Conservation (phyloP, 1,140 invertebrate genomes). For the Drosophila quadrilineata region DNA sequence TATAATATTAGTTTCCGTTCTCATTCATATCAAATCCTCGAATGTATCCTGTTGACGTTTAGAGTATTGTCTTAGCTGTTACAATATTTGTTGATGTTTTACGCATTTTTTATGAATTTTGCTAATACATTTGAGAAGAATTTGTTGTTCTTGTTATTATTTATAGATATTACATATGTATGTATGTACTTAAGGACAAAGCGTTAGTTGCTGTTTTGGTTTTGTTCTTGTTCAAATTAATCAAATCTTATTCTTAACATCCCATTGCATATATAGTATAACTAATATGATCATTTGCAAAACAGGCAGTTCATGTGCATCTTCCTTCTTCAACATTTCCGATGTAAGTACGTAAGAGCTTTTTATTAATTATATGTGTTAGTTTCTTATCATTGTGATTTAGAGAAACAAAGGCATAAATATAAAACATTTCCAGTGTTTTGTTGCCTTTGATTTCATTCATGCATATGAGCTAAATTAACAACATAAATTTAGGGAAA, state of each 20-base stretch:
- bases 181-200: constrained; percentile 62
- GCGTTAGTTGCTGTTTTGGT: constrained; percentile 73
- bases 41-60: constrained; percentile 46
- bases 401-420: constrained; percentile 18
- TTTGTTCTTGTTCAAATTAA: constrained; percentile 61
- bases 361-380: constrained; percentile 16
- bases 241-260: constrained; percentile 46
- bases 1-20: constrained; percentile 9
- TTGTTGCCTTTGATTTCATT: constrained; percentile 22
- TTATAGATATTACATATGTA: constrained; percentile 44
- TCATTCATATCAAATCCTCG: constrained; percentile 22
- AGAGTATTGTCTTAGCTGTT: constrained; percentile 48
- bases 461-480: constrained; percentile 47
- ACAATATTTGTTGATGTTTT: constrained; percentile 39
- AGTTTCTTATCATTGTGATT: constrained; percentile 9
- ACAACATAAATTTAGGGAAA: constrained; percentile 45
- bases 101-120: constrained; percentile 56
- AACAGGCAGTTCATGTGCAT: constrained; percentile 72
- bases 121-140: constrained; percentile 75
- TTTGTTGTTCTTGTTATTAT: constrained; percentile 47
- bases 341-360: constrained; percentile 51
- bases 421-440: constrained; percentile 30
- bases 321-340: constrained; percentile 10
- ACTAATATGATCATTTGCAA: constrained; percentile 42
- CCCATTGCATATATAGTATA: constrained; percentile 37